A percentile compares a stretch with the other conserved stretches of the same genome.
These are phyloP conservation scores for Colletes gigas DNA, from an alignment of 1,140 invertebrate species.

Conservation along the genomic window DNA sequence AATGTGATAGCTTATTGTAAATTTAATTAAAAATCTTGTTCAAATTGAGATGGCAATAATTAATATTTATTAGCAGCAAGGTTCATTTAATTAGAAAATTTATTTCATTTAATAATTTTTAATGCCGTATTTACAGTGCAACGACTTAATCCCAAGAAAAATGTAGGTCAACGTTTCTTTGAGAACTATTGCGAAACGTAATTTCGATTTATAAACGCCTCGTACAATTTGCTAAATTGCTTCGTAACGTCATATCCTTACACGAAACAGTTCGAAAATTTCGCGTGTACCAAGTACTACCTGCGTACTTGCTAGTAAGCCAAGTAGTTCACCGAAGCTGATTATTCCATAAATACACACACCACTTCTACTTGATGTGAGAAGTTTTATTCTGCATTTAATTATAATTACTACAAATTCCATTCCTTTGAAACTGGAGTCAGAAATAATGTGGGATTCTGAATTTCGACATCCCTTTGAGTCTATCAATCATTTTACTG, in stretches of 20 bases:
- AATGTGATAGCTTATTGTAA: background rate
- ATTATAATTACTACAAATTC: constrained; percentile 5
- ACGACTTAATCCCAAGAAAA: constrained; percentile 9
- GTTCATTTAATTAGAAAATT: background rate
- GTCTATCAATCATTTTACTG: background rate
- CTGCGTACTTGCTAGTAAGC: constrained; percentile 19
- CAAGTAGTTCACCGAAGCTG: constrained; percentile 27
- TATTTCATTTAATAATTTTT: background rate
- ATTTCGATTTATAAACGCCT: constrained; percentile 13
- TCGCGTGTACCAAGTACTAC: constrained; percentile 10
- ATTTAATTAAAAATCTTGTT: background rate
- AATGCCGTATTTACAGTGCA: background rate
- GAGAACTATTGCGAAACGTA: background rate
- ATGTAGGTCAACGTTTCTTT: constrained; percentile 26
- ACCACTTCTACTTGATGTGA: background rate
- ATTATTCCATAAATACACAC: constrained; percentile 42
- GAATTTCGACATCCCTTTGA: background rate
- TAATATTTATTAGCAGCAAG: background rate
- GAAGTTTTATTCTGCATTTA: background rate
- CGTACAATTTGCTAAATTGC: constrained; percentile 19
- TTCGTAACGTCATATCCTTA: constrained; percentile 22
- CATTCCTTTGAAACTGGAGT: background rate
- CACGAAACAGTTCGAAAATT: constrained; percentile 33
- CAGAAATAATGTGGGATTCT: background rate
- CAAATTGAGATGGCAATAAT: background rate